A percentile compares a stretch with the other conserved stretches of the same genome.
phyloP scores from a whole-genome alignment of 2,113 vertebrate species.

The Notechis scutatus region DNA sequence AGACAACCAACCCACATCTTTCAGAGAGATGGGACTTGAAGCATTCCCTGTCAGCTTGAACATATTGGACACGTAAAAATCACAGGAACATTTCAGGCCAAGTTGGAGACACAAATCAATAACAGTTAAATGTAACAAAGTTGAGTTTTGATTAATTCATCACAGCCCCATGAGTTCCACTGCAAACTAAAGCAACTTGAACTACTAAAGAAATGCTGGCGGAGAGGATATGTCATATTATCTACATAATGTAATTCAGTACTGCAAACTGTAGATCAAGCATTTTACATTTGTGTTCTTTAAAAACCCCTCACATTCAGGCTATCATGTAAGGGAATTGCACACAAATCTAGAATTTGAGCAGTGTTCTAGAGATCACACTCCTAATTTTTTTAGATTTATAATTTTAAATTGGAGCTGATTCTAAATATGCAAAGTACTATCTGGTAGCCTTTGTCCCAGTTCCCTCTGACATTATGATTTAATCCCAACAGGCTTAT shows the following conservation, averaged over 20 bases:
- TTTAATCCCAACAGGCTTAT: background rate
- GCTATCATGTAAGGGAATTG: background rate
- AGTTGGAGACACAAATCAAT: constrained; percentile 63
- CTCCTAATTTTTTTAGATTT: background rate
- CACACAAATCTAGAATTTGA: too few species aligned
- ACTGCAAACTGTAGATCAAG: constrained; percentile 29
- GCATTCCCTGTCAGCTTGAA: background rate
- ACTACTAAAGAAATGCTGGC: constrained; percentile 50
- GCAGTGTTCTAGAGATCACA: background rate
- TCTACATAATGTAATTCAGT: constrained; percentile 44
- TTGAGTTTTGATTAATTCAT: constrained; percentile 42
- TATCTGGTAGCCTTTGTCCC: background rate
- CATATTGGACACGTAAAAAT: background rate
- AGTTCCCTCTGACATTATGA: background rate
- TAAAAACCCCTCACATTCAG: background rate
- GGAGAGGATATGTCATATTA: constrained; percentile 48
- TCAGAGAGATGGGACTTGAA: background rate
- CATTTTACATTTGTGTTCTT: constrained; percentile 32
- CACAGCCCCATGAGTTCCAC: constrained; percentile 34
- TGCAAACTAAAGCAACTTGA: constrained; percentile 48
- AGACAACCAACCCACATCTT: background rate
- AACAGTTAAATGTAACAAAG: constrained; percentile 55
- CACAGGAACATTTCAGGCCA: constrained; percentile 60
- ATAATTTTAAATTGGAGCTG: background rate
- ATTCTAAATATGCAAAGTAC: background rate